Base-by-base conservation (phyloP, 2,888 invertebrate genomes). In the Andricus curvator region DNA sequence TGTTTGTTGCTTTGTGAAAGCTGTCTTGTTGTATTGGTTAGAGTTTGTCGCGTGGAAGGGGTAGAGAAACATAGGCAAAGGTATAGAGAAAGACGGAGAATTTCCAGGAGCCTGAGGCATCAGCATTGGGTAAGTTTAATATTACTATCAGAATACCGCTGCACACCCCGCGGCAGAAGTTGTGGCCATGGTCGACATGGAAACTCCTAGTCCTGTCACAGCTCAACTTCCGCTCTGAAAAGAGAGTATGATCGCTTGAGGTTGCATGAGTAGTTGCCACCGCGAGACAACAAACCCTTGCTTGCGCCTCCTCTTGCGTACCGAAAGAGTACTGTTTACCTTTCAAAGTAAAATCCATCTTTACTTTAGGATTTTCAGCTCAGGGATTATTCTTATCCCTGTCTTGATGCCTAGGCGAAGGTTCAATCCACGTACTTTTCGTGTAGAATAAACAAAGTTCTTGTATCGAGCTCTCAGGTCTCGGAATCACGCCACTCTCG, bases 71-170 rank as follows among this genome's bases (percentile, higher is more conserved):
- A 48, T 15, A 29, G 20, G 20, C 17, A 17, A 29, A 51, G 48
- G 29, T 29, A 20, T 70, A 20, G 25, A 48, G 48, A 64, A 65
- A 77, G 77, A 41, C 25, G 22, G 77, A 41, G 65, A 78, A 78
- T 78, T 48, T 29, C 77, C 66, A 80, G 80, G 85, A 80, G 85
- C 88, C 87, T 78, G 77, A 82, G 85, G 88, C 86, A 81, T 82
- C 80, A 79, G 83, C 85, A 87, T 87, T 85, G 83, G 86, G 80
- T 84, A 88, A 88, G 86, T 89, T 89, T 88, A 85, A 89, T 89
- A 89, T 89, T 87, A 86, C 87, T 87, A 88, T 90, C 89, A 84
- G 89, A 88, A 88, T 87, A 85, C 84, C 84, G 84, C 84, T 85
- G 81, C 82, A 81, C 82, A 84, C 85, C 88, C 85, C 84, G 84